Evolutionary conservation across 2,797 vertebrate species (phyloP).

Genomic region (Cheirogaleus major): DNA sequence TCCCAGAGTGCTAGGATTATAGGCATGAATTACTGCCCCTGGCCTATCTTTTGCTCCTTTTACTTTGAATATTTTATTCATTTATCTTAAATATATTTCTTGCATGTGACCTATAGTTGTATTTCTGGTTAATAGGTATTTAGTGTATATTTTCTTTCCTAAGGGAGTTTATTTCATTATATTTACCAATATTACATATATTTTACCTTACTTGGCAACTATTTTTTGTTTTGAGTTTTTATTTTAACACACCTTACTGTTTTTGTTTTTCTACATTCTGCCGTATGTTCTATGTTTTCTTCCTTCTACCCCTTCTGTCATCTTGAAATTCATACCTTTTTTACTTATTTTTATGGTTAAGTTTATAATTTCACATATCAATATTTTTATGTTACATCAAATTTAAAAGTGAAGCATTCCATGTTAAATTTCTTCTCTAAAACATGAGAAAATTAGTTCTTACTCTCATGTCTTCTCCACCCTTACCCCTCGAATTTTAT

Average conservation of each 20-base stretch:
- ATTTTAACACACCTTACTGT: background rate
- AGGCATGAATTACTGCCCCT: too few relatives aligned
- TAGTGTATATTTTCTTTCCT: background rate
- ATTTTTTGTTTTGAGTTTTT: background rate
- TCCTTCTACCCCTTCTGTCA: background rate
- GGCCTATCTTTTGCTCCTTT: background rate
- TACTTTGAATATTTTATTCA: constrained; percentile 9
- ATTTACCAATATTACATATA: background rate
- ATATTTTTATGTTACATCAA: background rate
- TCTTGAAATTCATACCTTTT: background rate
- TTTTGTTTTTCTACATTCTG: background rate
- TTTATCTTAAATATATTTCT: background rate
- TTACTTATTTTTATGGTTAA: background rate
- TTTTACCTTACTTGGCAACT: background rate
- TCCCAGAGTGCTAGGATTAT: too few relatives aligned
- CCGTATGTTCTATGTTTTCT: background rate
- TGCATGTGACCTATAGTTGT: background rate
- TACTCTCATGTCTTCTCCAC: background rate
- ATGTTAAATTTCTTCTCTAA: background rate
- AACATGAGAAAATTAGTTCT: background rate
- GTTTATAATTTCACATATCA: background rate
- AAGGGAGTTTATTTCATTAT: background rate
- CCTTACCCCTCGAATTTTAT: background rate
- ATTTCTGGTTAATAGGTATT: background rate
- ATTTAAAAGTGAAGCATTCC: background rate